Evolutionary conservation across 1,140 invertebrate species (phyloP).

Genomic region (Muscidifurax raptorellus): DNA sequence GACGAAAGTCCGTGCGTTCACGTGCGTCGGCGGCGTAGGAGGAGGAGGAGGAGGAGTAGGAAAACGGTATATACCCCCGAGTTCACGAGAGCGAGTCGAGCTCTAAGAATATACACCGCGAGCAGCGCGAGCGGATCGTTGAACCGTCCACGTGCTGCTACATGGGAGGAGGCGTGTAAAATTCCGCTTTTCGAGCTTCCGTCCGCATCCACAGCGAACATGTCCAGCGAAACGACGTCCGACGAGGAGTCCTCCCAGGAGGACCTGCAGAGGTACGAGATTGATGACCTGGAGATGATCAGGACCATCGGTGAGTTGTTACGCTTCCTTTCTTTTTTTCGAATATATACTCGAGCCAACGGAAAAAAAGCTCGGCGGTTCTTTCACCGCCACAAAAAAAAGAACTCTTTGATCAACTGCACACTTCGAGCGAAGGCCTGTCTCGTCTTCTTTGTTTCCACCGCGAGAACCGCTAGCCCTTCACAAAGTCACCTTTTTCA

Average conservation of each 20-base stretch:
- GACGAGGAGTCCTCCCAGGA: slow-evolving; percentile 76
- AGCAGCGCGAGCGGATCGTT: slow-evolving; percentile 61
- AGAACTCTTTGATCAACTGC: not conserved
- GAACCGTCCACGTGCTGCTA: slow-evolving; percentile 52
- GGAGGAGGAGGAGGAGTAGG: not conserved
- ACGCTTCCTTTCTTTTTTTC: too few relatives aligned
- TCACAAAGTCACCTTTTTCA: not conserved
- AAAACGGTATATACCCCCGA: slow-evolving; percentile 7
- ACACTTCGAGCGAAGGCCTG: not conserved
- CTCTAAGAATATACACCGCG: slow-evolving; percentile 61
- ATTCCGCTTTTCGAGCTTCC: not conserved
- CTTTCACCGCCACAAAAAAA: too few relatives aligned
- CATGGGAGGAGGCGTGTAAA: slow-evolving; percentile 3
- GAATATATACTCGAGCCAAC: too few relatives aligned
- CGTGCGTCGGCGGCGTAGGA: not conserved
- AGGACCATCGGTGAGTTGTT: slow-evolving; percentile 85
- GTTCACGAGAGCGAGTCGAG: slow-evolving; percentile 3
- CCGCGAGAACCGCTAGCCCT: slow-evolving; percentile 20
- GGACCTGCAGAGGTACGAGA: slow-evolving; percentile 81
- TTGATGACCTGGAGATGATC: slow-evolving; percentile 87
- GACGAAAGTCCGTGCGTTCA: not conserved
- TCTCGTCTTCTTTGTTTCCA: not conserved
- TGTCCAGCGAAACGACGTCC: slow-evolving; percentile 68
- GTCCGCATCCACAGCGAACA: not conserved
- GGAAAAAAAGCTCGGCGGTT: too few relatives aligned